Evolutionary conservation across 1,140 invertebrate genomes (phyloP).

Genomic region (Diachasmimorpha longicaudata): DNA sequence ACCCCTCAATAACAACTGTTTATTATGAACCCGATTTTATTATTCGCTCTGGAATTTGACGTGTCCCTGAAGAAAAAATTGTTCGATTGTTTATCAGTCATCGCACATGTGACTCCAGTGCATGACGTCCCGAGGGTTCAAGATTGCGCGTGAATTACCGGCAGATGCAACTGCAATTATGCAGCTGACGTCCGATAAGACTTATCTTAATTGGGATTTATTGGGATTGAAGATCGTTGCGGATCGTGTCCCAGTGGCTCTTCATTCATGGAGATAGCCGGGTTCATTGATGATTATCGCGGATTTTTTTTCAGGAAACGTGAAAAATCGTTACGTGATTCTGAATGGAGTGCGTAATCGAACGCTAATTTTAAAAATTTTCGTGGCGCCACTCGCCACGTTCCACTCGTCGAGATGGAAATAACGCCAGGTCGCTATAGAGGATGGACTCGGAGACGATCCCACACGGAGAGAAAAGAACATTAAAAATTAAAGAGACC

Average conservation of each 20-base stretch:
- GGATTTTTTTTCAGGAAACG: background rate
- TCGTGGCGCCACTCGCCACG: slow-evolving; percentile 11
- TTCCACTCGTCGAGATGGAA: slow-evolving; percentile 7
- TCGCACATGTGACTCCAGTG: background rate
- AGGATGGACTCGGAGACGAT: background rate
- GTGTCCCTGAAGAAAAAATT: background rate
- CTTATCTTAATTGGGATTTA: background rate
- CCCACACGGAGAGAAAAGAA: too few species aligned
- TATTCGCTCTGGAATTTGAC: background rate
- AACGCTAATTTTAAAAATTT: slow-evolving; percentile 25
- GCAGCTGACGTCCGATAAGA: background rate
- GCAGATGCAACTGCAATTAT: background rate
- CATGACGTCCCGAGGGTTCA: background rate
- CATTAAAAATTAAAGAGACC: too few species aligned
- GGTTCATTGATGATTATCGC: background rate
- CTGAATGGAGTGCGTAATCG: slow-evolving; percentile 15
- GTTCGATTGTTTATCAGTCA: background rate
- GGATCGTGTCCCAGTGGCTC: background rate
- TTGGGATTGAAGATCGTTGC: background rate
- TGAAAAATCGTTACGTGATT: slow-evolving; percentile 5
- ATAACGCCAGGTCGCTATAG: background rate
- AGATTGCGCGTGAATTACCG: background rate
- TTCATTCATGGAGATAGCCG: background rate
- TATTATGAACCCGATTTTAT: too few species aligned
- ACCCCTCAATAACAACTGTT: background rate